Evolutionary conservation across 2,888 invertebrate species (phyloP).

Genomic region (Chaetogeoica ovagalla): DNA sequence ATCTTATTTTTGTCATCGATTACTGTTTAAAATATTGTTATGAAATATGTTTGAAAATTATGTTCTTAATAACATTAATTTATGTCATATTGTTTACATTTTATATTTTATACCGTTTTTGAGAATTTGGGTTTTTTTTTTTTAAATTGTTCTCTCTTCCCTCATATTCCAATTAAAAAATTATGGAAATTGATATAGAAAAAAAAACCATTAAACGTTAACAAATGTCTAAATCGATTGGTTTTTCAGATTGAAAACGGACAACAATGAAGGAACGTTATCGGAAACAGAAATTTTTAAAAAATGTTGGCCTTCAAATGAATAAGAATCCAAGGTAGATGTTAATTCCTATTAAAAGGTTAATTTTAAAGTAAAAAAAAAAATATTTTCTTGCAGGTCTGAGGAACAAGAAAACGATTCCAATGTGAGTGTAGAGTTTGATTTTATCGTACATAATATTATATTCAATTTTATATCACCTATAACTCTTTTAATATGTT

Average conservation of each 20-base stretch:
- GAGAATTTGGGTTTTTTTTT: too few relatives aligned
- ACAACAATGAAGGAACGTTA: slow-evolving; percentile 36
- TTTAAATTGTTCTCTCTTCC: too few relatives aligned
- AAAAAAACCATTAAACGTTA: neutral
- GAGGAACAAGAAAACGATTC: neutral
- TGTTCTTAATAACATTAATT: too few relatives aligned
- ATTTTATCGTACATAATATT: neutral
- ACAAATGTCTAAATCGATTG: neutral
- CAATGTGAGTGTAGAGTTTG: slow-evolving; percentile 15
- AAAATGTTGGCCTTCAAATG: slow-evolving; percentile 15
- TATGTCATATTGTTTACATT: too few relatives aligned
- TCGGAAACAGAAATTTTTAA: slow-evolving; percentile 42
- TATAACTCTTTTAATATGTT: neutral
- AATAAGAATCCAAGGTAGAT: slow-evolving; percentile 23
- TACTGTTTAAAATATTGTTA: too few relatives aligned
- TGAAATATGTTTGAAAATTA: too few relatives aligned
- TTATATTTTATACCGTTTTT: too few relatives aligned
- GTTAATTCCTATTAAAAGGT: neutral
- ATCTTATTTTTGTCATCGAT: too few relatives aligned
- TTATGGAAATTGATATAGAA: neutral
- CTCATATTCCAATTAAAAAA: too few relatives aligned
- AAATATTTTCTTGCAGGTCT: neutral
- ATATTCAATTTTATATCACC: neutral
- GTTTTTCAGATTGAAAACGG: slow-evolving; percentile 7
- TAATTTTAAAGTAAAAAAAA: neutral